Conservation (phyloP, 2,888 invertebrate species). For the Ellobium chinense region DNA sequence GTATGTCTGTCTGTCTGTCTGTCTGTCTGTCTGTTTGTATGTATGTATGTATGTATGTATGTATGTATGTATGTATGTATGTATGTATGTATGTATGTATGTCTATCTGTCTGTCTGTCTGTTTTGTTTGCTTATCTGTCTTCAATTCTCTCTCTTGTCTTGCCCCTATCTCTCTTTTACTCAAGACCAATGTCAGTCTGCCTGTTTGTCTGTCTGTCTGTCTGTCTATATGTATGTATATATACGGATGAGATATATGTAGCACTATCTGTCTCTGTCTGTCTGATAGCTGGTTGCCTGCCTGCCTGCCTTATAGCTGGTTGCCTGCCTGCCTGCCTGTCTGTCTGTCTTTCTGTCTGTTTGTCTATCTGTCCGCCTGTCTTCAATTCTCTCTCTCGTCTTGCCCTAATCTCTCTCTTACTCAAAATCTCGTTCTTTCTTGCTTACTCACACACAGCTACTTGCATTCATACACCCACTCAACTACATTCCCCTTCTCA, state of each 20-base stretch:
- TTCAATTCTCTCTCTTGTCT: neutral
- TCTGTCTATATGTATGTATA: neutral
- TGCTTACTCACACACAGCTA: neutral
- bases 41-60: neutral
- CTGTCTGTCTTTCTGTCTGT: conserved; percentile 13
- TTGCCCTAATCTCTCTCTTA: conserved; percentile 17
- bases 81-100: neutral
- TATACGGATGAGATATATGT: neutral
- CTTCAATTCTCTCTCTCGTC: neutral
- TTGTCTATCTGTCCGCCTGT: neutral
- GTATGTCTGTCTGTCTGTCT: neutral
- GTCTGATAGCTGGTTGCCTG: neutral
- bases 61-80: neutral
- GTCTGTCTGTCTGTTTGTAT: neutral
- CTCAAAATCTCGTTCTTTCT: conserved; percentile 30
- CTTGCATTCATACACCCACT: neutral
- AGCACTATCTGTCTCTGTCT: neutral
- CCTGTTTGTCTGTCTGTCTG: neutral
- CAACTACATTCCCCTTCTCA: neutral
- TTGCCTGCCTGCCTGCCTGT: neutral
- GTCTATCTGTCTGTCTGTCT: neutral
- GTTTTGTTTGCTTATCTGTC: neutral
- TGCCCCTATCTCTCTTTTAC: neutral
- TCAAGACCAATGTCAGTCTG: neutral
- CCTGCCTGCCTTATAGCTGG: neutral